A percentile compares a stretch with the other conserved stretches of the same genome.
These are phyloP conservation scores for Mesocricetus auratus DNA, from an alignment of 2,113 vertebrate genomes.

Conservation along the genomic window DNA sequence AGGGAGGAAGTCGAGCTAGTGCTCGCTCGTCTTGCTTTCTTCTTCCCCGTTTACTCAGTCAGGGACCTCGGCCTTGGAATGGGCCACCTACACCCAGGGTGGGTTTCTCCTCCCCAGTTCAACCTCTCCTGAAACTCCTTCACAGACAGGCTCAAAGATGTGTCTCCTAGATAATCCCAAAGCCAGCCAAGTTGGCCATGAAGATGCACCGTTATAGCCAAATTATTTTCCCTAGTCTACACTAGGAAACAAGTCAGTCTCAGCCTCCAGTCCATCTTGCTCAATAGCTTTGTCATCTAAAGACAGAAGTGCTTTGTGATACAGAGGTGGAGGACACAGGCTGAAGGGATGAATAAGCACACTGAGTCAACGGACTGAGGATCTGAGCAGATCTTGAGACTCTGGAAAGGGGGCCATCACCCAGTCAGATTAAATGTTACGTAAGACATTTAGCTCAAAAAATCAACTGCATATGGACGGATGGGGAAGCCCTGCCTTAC, in stretches of 20 bases:
- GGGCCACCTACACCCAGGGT: not conserved
- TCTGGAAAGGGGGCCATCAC: constrained; percentile 41
- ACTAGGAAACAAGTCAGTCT: not conserved
- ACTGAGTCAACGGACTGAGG: constrained; percentile 15
- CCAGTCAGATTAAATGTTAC: constrained; percentile 74
- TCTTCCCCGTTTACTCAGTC: not conserved
- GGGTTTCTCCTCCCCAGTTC: too few species aligned
- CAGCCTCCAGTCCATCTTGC: not conserved
- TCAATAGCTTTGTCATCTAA: not conserved
- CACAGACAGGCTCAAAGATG: not conserved
- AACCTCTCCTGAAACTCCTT: not conserved
- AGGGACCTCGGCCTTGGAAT: not conserved
- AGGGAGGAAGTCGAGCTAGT: too few species aligned
- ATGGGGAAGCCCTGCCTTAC: constrained; percentile 79
- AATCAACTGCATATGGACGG: constrained; percentile 78
- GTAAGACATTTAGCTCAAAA: constrained; percentile 73
- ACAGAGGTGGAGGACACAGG: not conserved
- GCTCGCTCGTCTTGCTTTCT: not conserved
- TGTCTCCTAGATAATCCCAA: not conserved
- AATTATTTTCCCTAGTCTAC: not conserved
- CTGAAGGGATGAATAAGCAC: constrained; percentile 23
- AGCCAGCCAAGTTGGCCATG: not conserved
- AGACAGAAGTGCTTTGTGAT: not conserved
- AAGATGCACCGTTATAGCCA: not conserved
- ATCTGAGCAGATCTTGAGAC: constrained; percentile 36